phyloP scores from a whole-genome alignment of 2,888 invertebrate species.

The Imbricaverruca yamaguchii region DNA sequence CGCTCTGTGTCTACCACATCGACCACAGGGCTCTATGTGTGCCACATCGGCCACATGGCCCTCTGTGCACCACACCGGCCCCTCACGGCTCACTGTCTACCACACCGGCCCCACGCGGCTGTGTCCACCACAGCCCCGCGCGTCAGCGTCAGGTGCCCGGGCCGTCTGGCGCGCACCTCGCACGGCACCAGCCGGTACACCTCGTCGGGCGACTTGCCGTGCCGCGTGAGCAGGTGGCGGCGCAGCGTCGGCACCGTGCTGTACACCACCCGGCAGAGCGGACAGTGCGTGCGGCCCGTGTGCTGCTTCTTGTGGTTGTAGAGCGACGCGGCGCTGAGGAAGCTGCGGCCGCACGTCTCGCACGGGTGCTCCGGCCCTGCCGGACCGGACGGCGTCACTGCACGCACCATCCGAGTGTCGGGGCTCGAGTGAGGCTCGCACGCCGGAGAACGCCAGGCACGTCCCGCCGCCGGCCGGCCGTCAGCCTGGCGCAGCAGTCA shows the following conservation, averaged over 20 bases:
- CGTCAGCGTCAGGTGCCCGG: neutral
- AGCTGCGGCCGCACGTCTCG: neutral
- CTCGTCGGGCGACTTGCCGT: neutral
- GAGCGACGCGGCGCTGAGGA: neutral
- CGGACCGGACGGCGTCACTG: neutral
- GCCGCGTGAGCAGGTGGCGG: neutral
- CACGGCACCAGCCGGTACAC: slow-evolving; percentile 8
- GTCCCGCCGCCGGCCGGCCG: no score
- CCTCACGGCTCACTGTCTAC: no score
- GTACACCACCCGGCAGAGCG: slow-evolving; percentile 2
- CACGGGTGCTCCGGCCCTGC: neutral
- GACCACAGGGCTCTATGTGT: no score
- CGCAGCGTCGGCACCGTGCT: neutral
- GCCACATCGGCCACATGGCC: no score
- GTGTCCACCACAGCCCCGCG: no score
- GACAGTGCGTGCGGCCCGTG: neutral
- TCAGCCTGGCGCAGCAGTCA: no score
- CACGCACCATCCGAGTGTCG: no score
- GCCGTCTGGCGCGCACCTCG: neutral
- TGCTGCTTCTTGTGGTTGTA: slow-evolving; percentile 12
- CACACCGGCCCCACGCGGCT: no score
- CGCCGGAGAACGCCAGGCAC: no score
- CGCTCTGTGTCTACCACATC: no score
- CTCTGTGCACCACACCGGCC: no score
- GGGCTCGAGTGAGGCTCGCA: no score